These are phyloP conservation scores for Agrypnia vestita DNA, from an alignment of 1,140 invertebrate species.

Conservation along the genomic window DNA sequence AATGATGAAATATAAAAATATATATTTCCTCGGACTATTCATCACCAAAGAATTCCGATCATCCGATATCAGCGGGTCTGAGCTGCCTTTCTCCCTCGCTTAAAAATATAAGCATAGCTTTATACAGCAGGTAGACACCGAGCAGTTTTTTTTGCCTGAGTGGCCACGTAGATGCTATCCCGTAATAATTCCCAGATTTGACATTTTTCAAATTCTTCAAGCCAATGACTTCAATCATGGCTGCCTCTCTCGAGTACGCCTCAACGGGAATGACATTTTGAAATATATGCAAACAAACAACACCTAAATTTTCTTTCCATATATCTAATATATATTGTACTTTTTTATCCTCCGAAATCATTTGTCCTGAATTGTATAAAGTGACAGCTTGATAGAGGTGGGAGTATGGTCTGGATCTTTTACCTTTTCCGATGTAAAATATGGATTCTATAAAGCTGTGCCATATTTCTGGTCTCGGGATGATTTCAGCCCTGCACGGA, in stretches of 20 bases:
- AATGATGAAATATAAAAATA: background rate
- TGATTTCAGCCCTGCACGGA: conserved; percentile 71
- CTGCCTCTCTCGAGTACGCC: conserved; percentile 93
- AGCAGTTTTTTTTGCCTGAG: conserved; percentile 80
- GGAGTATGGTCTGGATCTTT: conserved; percentile 86
- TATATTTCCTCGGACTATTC: no score
- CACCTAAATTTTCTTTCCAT: conserved; percentile 87
- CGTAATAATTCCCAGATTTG: conserved; percentile 89
- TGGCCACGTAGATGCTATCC: conserved; percentile 82
- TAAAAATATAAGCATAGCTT: conserved; percentile 89
- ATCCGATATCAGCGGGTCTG: conserved; percentile 78
- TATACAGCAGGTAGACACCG: conserved; percentile 88
- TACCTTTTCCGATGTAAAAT: conserved; percentile 87
- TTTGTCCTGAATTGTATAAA: conserved; percentile 71
- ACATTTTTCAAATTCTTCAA: conserved; percentile 86
- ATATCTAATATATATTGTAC: conserved; percentile 88
- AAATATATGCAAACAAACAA: conserved; percentile 93
- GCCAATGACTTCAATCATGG: conserved; percentile 93
- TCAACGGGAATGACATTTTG: conserved; percentile 93
- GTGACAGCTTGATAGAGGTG: conserved; percentile 92
- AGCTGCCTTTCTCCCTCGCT: conserved; percentile 90
- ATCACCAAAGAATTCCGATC: conserved; percentile 38
- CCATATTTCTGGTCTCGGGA: conserved; percentile 76
- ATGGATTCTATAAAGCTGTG: conserved; percentile 81
- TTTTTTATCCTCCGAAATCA: conserved; percentile 76